Evolutionary conservation across 2,113 vertebrate genomes (phyloP).

Genomic region (Morone saxatilis): DNA sequence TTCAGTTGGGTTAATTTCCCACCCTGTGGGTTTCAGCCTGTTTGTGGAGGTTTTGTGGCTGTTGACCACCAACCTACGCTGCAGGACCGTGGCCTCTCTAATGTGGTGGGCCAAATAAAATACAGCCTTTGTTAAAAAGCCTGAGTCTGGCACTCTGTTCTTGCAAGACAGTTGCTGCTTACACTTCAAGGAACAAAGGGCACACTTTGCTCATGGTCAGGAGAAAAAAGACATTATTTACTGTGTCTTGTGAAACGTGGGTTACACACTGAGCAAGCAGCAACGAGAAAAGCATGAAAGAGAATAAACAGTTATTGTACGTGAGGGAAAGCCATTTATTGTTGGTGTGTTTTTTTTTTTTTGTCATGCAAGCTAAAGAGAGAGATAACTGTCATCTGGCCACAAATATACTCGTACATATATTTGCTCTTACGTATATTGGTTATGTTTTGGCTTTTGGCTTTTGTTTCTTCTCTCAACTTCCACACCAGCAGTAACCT

Average conservation of each 20-base stretch:
- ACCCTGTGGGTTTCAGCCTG: background rate
- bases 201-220: constrained; percentile 63
- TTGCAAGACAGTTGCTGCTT: constrained; percentile 65
- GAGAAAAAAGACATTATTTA: constrained; percentile 77
- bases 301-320: constrained; percentile 5
- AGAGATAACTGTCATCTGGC: background rate
- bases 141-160: constrained; percentile 48
- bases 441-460: background rate
- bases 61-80: constrained; percentile 28
- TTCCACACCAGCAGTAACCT: background rate
- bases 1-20: background rate
- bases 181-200: constrained; percentile 73
- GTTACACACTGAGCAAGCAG: constrained; percentile 56
- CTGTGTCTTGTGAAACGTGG: constrained; percentile 61
- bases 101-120: constrained; percentile 72
- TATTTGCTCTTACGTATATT: no score
- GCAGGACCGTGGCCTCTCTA: constrained; percentile 71
- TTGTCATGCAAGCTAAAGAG: background rate
- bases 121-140: constrained; percentile 52
- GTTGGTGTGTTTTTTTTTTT: background rate
- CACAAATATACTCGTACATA: background rate
- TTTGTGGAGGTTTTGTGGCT: constrained; percentile 20
- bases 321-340: background rate
- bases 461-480: background rate
- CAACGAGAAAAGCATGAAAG: background rate